Conservation (phyloP, 2,797 vertebrate genomes). For the Ptychobarbus kaznakovi region DNA sequence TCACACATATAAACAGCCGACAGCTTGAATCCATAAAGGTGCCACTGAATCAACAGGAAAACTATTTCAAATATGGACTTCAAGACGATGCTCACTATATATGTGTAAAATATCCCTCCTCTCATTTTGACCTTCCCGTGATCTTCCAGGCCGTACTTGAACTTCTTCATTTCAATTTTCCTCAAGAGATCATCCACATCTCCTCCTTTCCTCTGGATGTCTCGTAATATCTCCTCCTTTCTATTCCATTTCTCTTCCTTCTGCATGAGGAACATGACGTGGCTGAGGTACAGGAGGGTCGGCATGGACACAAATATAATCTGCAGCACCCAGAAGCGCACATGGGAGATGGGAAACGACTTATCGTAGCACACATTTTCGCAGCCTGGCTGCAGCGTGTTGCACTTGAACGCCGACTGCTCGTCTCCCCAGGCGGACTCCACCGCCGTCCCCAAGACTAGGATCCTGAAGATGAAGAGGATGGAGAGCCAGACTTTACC, state of each 20-base stretch:
- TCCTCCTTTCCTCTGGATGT: slow-evolving; percentile 78
- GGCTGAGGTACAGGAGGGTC: slow-evolving; percentile 88
- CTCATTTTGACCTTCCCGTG: slow-evolving; percentile 90
- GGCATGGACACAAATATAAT: slow-evolving; percentile 91
- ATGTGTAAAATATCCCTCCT: slow-evolving; percentile 86
- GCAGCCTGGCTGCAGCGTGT: slow-evolving; percentile 88
- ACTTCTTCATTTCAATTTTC: slow-evolving; percentile 86
- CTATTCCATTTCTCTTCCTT: slow-evolving; percentile 88
- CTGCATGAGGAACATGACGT: slow-evolving; percentile 86
- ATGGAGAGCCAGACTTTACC: slow-evolving; percentile 90
- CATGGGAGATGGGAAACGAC: slow-evolving; percentile 89
- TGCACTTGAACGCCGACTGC: slow-evolving; percentile 88
- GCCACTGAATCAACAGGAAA: slow-evolving; percentile 88
- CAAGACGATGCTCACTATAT: slow-evolving; percentile 86
- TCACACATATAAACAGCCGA: slow-evolving; percentile 83
- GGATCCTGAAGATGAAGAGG: slow-evolving; percentile 89
- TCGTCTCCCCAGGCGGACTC: slow-evolving; percentile 91
- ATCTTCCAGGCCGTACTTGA: slow-evolving; percentile 87
- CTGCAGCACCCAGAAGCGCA: slow-evolving; percentile 91
- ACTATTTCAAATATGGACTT: slow-evolving; percentile 87
- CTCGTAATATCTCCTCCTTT: slow-evolving; percentile 84
- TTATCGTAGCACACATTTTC: slow-evolving; percentile 90
- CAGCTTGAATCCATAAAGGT: slow-evolving; percentile 86
- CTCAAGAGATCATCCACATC: slow-evolving; percentile 83
- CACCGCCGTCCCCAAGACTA: slow-evolving; percentile 85